A percentile compares a stretch with the other conserved stretches of the same genome.
phyloP scores from a whole-genome alignment of 1,140 invertebrate genomes.

The Zelostemma sp. region DNA sequence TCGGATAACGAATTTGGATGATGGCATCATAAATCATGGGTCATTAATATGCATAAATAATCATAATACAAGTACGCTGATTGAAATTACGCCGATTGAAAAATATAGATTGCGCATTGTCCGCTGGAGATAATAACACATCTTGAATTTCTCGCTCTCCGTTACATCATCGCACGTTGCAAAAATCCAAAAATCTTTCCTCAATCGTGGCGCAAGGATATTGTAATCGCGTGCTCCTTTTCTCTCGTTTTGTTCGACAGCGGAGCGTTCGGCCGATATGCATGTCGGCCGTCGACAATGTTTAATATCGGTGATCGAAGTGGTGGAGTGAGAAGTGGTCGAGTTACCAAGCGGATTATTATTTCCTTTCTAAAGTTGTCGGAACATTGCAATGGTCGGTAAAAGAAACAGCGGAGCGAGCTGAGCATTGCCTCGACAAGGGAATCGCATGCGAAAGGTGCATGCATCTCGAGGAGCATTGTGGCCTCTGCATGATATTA shows the following conservation, averaged over 20 bases:
- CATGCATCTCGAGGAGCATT: conserved; percentile 61
- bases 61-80: too few relatives aligned
- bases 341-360: conserved; percentile 19
- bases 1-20: too few relatives aligned
- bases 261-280: conserved; percentile 8
- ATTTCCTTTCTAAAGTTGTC: conserved; percentile 23
- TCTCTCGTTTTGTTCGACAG: background rate
- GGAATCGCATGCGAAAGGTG: conserved; percentile 59
- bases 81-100: too few relatives aligned
- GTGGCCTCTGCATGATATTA: conserved; percentile 67
- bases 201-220: too few relatives aligned
- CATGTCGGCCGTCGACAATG: conserved; percentile 13
- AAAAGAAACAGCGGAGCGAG: conserved; percentile 10
- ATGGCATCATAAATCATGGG: too few relatives aligned
- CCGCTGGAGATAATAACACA: too few relatives aligned
- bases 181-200: too few relatives aligned
- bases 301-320: conserved; percentile 14
- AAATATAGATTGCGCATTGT: too few relatives aligned
- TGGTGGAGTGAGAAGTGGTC: conserved; percentile 12
- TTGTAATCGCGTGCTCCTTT: background rate
- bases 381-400: conserved; percentile 15
- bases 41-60: too few relatives aligned
- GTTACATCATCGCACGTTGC: too few relatives aligned
- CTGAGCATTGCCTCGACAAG: conserved; percentile 31
- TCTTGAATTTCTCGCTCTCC: too few relatives aligned